phyloP scores from a whole-genome alignment of 2,797 vertebrate species.

The Ibycter americanus region DNA sequence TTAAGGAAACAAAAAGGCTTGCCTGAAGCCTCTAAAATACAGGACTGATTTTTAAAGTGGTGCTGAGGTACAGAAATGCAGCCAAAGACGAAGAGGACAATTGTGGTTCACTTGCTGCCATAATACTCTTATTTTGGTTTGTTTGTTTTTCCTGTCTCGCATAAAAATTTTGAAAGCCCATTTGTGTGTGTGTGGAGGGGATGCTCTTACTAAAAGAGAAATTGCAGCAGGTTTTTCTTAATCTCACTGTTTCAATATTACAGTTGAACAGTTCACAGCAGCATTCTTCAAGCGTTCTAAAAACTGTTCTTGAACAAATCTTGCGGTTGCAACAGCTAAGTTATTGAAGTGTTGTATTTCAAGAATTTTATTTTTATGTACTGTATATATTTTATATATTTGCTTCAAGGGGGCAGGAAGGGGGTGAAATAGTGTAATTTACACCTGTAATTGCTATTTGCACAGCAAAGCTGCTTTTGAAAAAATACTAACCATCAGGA shows the following conservation, averaged over 20 bases:
- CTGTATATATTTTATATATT: background rate
- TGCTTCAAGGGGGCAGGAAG: background rate
- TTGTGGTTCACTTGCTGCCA: background rate
- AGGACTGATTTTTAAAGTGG: background rate
- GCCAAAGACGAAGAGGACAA: background rate
- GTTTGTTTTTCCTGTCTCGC: background rate
- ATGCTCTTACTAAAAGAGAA: constrained; percentile 28
- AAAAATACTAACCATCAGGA: background rate
- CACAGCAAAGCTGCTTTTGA: background rate
- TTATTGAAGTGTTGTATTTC: constrained; percentile 6
- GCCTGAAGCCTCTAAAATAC: background rate
- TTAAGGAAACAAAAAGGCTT: background rate
- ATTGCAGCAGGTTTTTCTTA: constrained; percentile 35
- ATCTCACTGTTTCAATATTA: constrained; percentile 42
- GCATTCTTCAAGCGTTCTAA: constrained; percentile 41
- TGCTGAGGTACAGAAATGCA: background rate
- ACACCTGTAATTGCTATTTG: background rate
- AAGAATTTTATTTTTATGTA: background rate
- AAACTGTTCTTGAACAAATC: constrained; percentile 45
- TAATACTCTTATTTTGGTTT: background rate
- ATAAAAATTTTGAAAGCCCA: background rate
- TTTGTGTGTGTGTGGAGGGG: background rate
- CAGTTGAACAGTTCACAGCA: constrained; percentile 60
- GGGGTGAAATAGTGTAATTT: background rate
- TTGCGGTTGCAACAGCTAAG: background rate